phyloP scores from a whole-genome alignment of 2,797 vertebrate species.

The Tangara arthus region DNA sequence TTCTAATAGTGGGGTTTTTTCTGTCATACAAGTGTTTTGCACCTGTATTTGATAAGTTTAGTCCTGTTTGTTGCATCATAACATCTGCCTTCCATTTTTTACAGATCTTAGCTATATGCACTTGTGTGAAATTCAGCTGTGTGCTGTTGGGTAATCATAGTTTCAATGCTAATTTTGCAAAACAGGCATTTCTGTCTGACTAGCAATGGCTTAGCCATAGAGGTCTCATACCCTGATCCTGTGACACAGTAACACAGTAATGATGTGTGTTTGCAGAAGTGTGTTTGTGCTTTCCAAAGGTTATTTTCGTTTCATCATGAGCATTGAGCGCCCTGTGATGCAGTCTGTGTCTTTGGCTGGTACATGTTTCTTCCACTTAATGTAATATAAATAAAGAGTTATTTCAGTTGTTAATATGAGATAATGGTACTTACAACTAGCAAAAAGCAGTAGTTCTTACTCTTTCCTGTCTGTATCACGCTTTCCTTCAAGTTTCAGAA shows the following conservation, averaged over 20 bases:
- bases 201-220: background rate
- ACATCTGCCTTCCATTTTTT: background rate
- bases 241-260: constrained; percentile 8
- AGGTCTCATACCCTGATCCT: background rate
- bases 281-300: constrained; percentile 29
- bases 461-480: background rate
- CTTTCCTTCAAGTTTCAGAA: background rate
- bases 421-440: constrained; percentile 19
- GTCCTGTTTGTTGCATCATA: background rate
- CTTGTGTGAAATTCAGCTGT: background rate
- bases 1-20: background rate
- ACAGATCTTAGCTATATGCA: background rate
- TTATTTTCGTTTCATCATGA: background rate
- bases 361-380: constrained; percentile 32
- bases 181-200: background rate
- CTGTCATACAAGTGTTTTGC: background rate
- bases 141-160: background rate
- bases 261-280: constrained; percentile 12
- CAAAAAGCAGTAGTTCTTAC: background rate
- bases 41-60: background rate
- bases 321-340: background rate
- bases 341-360: background rate
- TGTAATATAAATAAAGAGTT: constrained; percentile 48
- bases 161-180: background rate
- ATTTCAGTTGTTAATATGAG: background rate